These are phyloP conservation scores for Phengaris alcon DNA, from an alignment of 2,888 invertebrate species.

Conservation along the genomic window DNA sequence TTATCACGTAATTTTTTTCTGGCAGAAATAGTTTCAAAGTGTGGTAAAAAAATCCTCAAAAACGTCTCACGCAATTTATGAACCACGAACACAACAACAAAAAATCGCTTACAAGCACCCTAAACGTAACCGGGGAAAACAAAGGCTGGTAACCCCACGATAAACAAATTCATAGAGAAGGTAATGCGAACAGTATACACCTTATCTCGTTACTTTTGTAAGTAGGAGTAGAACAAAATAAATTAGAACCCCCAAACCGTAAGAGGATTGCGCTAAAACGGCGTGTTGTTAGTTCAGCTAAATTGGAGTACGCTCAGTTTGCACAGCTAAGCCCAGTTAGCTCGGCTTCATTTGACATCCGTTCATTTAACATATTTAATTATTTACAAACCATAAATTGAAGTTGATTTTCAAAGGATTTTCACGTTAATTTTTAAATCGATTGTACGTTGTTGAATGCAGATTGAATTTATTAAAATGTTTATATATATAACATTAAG, in stretches of 20 bases:
- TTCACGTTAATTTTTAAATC: neutral
- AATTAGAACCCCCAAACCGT: conserved; percentile 29
- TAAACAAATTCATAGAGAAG: neutral
- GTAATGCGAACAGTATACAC: neutral
- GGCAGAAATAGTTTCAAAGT: no score
- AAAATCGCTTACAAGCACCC: no score
- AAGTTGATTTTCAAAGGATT: neutral
- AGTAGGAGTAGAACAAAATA: neutral
- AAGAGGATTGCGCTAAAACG: conserved; percentile 31
- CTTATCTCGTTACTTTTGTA: neutral
- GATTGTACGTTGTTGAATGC: neutral
- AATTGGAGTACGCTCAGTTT: conserved; percentile 31
- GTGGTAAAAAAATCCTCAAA: no score
- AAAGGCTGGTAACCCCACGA: no score
- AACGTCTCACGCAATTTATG: no score
- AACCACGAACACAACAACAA: no score
- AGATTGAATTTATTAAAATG: neutral
- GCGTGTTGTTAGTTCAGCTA: conserved; percentile 32
- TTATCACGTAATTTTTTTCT: no score
- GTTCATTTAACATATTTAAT: neutral
- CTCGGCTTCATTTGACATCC: neutral
- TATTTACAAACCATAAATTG: conserved; percentile 4
- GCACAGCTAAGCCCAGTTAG: neutral
- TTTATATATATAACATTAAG: neutral
- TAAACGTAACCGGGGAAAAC: no score